These are phyloP conservation scores for Semicossyphus pulcher DNA, from an alignment of 2,113 vertebrate genomes.

Conservation along the genomic window DNA sequence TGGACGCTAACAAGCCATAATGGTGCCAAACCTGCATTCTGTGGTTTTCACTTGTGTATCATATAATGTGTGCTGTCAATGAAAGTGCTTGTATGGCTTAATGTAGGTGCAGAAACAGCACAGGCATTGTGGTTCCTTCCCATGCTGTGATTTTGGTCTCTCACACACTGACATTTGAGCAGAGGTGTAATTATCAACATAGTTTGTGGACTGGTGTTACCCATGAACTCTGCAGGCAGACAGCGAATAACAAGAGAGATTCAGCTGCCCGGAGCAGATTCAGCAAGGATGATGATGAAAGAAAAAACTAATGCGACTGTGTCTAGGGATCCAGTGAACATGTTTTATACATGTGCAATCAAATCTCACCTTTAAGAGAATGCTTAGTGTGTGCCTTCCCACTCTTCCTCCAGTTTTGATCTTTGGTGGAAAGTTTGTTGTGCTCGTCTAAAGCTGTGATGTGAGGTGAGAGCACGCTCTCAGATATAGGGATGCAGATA, in stretches of 20 bases:
- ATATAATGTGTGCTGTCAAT: conserved; percentile 58
- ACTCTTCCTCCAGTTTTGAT: conserved; percentile 91
- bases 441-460: conserved; percentile 90
- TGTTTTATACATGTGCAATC: conserved; percentile 11
- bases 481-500: conserved; percentile 91
- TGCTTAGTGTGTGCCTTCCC: conserved; percentile 89
- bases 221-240: conserved; percentile 42
- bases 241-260: conserved; percentile 46
- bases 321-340: background rate
- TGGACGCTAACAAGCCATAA: conserved; percentile 39
- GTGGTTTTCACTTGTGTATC: conserved; percentile 67
- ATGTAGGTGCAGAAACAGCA: conserved; percentile 66
- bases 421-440: conserved; percentile 88
- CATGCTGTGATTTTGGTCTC: conserved; percentile 47
- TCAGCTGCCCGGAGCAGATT: conserved; percentile 20
- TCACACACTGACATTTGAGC: conserved; percentile 65
- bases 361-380: conserved; percentile 89
- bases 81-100: conserved; percentile 49
- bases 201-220: conserved; percentile 59
- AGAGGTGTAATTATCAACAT: conserved; percentile 64
- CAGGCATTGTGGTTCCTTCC: conserved; percentile 62
- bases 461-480: conserved; percentile 90
- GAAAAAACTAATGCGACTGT: conserved; percentile 5
- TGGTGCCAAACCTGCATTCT: conserved; percentile 62
- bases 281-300: background rate